Conservation (phyloP, 2,888 invertebrate genomes). For the Acronicta psi region DNA sequence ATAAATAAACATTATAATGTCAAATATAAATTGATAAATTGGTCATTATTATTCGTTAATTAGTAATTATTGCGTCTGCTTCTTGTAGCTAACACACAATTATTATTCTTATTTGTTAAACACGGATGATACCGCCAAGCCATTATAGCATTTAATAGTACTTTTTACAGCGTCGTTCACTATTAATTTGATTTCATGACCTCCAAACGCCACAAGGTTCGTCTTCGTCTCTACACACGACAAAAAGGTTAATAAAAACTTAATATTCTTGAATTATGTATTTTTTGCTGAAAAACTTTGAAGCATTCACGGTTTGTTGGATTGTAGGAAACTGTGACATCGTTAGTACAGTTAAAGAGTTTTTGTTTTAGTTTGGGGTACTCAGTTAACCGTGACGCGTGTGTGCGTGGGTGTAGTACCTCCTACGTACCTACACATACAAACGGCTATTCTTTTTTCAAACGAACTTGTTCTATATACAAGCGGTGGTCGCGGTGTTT, state of each 20-base stretch:
- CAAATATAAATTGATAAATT: slow-evolving; percentile 7
- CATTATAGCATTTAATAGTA: slow-evolving; percentile 31
- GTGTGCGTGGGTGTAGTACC: slow-evolving; percentile 68
- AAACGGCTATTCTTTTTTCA: slow-evolving; percentile 67
- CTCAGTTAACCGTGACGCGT: slow-evolving; percentile 55
- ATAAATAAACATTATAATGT: not conserved
- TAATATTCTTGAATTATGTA: slow-evolving; percentile 37
- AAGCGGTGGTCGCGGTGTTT: slow-evolving; percentile 80
- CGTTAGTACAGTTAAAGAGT: slow-evolving; percentile 60
- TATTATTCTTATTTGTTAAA: slow-evolving; percentile 22
- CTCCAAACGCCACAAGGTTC: slow-evolving; percentile 65
- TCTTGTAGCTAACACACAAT: slow-evolving; percentile 26
- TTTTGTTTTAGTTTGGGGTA: slow-evolving; percentile 55
- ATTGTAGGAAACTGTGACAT: slow-evolving; percentile 56
- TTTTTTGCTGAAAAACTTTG: slow-evolving; percentile 46
- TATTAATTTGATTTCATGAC: slow-evolving; percentile 67
- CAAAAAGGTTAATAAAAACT: slow-evolving; percentile 49
- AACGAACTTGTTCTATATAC: slow-evolving; percentile 77
- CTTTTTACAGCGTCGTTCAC: slow-evolving; percentile 44
- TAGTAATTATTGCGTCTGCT: not conserved
- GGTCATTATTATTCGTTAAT: slow-evolving; percentile 19
- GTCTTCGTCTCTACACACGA: slow-evolving; percentile 45
- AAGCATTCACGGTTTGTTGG: slow-evolving; percentile 60
- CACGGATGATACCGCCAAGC: slow-evolving; percentile 34
- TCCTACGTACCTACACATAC: slow-evolving; percentile 71